Evolutionary conservation across 2,888 invertebrate species (phyloP), one percentile per base, ranked within the genome.

Genomic region (Tridacna gigas): DNA sequence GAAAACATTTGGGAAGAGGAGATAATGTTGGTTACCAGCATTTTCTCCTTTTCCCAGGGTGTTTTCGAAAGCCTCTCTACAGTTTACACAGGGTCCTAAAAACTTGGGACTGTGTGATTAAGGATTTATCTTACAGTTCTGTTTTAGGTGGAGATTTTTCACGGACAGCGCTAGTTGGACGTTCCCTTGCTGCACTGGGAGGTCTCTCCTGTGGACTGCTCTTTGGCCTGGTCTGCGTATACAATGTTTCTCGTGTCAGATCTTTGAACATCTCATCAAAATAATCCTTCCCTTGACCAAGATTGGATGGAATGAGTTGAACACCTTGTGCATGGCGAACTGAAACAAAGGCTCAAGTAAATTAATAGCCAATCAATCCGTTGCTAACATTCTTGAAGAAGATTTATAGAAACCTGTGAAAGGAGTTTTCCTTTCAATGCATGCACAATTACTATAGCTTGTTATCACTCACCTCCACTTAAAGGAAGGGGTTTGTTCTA

Each of bases 241-340:
- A 88, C 37, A 91, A 75, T 11, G 91, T 91, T 75, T 91, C 90
- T 15, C 89, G 75, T 26, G 91, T 91, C 37, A 93, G 82, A 77
- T 93, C 93, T 28, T 87, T 76, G 85, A 94, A 94, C 93, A 94
- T 92, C 79, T 92, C 91, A 77, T 94, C 92, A 82, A 93, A 94
- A 82, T 94, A 93, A 84, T 94, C 93, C 71, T 90, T 90, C 5
- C 94, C 94, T 78, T 92, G 90, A 25, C 94, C 94, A 9, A 93
- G 86, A 25, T 78, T 79, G 20, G 86, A 80, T 18, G 87, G 89
- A 13, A 90, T 84, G 22, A 90, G 86, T 15, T 81, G 84, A 13
- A 79, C 82, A 48, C 80, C 77, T 37, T 28, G 71, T 25, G 63
- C 63, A 63, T 20, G 63, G 15, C 51, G n/a, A 22, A 51, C 71